These are phyloP conservation scores for Asbolus verrucosus DNA, from an alignment of 1,140 invertebrate genomes.

Conservation along the genomic window DNA sequence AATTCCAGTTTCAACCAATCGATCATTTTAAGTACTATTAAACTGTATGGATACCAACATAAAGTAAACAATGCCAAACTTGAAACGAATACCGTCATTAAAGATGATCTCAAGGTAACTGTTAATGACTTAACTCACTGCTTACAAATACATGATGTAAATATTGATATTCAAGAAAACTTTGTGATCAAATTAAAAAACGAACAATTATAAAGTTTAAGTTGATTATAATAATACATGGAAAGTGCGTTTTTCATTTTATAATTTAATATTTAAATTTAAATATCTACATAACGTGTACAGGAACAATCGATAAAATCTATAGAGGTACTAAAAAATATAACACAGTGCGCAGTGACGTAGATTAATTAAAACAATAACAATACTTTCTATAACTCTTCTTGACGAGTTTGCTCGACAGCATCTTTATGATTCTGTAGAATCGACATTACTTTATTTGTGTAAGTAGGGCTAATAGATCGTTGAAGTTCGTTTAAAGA, in stretches of 20 bases:
- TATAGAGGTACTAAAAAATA: slow-evolving; percentile 47
- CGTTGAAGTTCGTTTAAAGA: slow-evolving; percentile 74
- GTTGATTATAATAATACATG: no score
- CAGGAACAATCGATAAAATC: slow-evolving; percentile 57
- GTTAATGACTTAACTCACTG: no score
- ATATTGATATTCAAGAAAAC: no score
- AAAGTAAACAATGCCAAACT: background rate
- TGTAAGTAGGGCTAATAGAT: slow-evolving; percentile 71
- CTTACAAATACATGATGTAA: no score
- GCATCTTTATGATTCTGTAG: slow-evolving; percentile 53
- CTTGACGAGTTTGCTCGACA: slow-evolving; percentile 18
- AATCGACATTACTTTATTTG: slow-evolving; percentile 58
- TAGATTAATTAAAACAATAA: slow-evolving; percentile 47
- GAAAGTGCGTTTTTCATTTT: background rate
- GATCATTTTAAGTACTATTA: background rate
- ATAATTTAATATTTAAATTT: slow-evolving; percentile 31
- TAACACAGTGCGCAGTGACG: slow-evolving; percentile 56
- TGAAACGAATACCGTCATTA: background rate
- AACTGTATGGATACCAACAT: background rate
- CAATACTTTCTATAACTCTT: slow-evolving; percentile 52
- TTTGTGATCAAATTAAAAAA: no score
- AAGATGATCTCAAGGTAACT: background rate
- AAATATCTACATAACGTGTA: slow-evolving; percentile 41
- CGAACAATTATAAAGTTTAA: no score
- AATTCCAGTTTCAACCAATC: background rate